Conservation (phyloP, 2,113 vertebrate species). For the Oryzias celebensis region DNA sequence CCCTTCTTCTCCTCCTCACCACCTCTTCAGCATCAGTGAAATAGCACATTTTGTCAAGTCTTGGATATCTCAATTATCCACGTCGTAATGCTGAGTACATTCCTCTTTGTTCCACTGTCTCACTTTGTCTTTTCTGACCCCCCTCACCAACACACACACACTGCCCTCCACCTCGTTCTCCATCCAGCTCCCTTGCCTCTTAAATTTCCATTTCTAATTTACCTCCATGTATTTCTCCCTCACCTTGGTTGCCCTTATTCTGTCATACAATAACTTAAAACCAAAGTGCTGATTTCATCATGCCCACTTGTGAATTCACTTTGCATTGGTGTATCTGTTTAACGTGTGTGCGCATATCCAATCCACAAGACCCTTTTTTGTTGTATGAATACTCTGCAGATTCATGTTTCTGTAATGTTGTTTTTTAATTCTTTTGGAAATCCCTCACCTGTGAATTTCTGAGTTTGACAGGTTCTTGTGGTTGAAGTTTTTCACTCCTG, state of each 20-base stretch:
- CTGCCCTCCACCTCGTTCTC: background rate
- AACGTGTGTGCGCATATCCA: background rate
- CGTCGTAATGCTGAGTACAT: conserved; percentile 50
- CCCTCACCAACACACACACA: background rate
- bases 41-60: conserved; percentile 74
- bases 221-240: conserved; percentile 34
- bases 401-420: background rate
- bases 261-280: conserved; percentile 31
- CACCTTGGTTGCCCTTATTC: conserved; percentile 46
- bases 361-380: background rate
- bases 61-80: conserved; percentile 79
- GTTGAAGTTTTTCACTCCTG: conserved; percentile 3
- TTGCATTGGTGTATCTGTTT: conserved; percentile 2
- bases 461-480: background rate
- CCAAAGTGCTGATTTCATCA: conserved; percentile 24
- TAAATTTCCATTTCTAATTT: conserved; percentile 49
- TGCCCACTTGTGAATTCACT: conserved; percentile 6
- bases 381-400: background rate
- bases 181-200: background rate
- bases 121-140: conserved; percentile 13
- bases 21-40: conserved; percentile 57
- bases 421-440: background rate
- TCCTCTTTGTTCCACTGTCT: conserved; percentile 50
- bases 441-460: background rate
- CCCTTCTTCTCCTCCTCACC: conserved; percentile 4